Evolutionary conservation across 2,888 invertebrate genomes (phyloP), one percentile per base, ranked within the genome.

Genomic region (Patella depressa): DNA sequence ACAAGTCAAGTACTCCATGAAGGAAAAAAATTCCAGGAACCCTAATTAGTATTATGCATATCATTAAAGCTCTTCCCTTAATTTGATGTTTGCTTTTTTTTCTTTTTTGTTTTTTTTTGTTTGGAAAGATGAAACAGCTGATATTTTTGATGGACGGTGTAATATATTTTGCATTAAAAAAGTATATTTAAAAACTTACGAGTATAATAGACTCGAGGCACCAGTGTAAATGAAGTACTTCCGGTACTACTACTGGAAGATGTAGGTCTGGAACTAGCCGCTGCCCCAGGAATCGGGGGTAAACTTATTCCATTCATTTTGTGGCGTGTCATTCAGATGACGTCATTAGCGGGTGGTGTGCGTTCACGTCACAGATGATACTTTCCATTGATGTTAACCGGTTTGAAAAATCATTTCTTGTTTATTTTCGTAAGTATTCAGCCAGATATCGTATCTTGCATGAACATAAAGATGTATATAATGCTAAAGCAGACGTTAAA

Each of bases 221-320:
- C 79, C 14, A 79, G 65, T 12, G 81, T 79, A 65, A 78, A 78
- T 5, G 78, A 57, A 17, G 76, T 76, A 53, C 72, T 76, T 34
- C 71, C 54, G n/a, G 76, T 75, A 65, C 81, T 81, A 9, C 79
- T 73, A 24, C 78, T 71, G 15, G 79, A 79, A 14, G 75, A 75
- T 7, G 65, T 19, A 53, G 81, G 79, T 53, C 81, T 77, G 54
- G 81, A 81, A 70, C 75, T 57, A 9, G 72, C 55, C 7, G 73
- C 76, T 5, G 79, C 79, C 57, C 81, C 81, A 12, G 79, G 78
- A 71, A 81, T 79, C 19, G 79, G 77, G 14, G 81, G 81, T 3
- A 81, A 78, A 53, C 78, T 76, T 7, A 81, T 54, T 11, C 81
- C 79, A 73, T 78, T 81, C 81, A 81, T 81, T 53, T 53, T 74